Base-by-base conservation (phyloP, 2,797 vertebrate genomes). In the Aldrovandia affinis region DNA sequence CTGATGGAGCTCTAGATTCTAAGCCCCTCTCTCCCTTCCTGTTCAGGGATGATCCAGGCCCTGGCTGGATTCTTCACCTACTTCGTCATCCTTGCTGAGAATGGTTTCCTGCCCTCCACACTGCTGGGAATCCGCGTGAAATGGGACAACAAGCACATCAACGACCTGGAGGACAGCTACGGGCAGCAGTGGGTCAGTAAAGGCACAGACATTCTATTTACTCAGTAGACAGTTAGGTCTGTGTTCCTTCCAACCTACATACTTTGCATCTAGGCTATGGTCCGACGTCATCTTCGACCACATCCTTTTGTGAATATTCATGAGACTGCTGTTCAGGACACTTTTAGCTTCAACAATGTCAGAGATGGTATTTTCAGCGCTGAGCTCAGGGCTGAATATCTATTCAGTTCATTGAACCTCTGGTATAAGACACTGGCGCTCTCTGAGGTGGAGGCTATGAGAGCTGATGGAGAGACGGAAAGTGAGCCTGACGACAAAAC, bases 61-160 rank as follows among this genome's bases (percentile, higher is more conserved):
- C 91, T 97, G 59, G 97, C 96, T 22, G 97, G 97, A 54, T 97
- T 97, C 91, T 97, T 97, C 91, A 91, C 96, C 0, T 97, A 97
- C 86, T 97, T 97, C 80, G 97, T 97, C 63, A 97, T 97, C 81
- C 91, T 97, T 90, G 96, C 96, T 0, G 96, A 97, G 90, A 97
- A 97, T 1, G 97, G 97, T 1, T 97, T 97, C 90, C 91, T 92
- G 83, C 96, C 97, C 0, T 88, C 89, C 9, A 91, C 91, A 30
- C 93, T 97, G 78, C 25, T 97, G 33, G 96, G 96, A 25, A 78
- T 96, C 83, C 93, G 97, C 85, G 90, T 96, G 81, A 28, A 84
- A 3, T 97, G 97, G 97, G 97, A 97, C 79, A 94, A 97, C 89
- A 93, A 94, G 28, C 93, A 95, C 93, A 0, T 91, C 80, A 97